Evolutionary conservation across 2,888 invertebrate genomes (phyloP).

Genomic region (Melanargia galathea): DNA sequence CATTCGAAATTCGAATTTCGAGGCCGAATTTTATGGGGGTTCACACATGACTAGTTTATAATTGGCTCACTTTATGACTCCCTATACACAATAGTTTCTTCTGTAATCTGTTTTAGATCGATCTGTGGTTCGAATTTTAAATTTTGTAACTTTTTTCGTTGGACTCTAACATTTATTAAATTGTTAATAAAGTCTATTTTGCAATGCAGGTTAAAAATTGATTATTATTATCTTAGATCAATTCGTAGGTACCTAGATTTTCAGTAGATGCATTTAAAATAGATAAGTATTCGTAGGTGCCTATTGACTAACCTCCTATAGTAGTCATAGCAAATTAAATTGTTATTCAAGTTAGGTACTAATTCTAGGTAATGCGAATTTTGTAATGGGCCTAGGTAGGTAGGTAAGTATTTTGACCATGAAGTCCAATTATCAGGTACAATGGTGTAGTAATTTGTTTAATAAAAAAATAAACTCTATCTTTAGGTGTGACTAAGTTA

Average conservation of each 20-base stretch:
- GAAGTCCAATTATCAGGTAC: too few species aligned
- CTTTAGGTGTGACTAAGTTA: too few species aligned
- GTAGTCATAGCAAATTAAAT: slow-evolving; percentile 48
- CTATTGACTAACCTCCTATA: slow-evolving; percentile 53
- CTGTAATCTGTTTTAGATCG: slow-evolving; percentile 54
- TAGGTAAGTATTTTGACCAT: too few species aligned
- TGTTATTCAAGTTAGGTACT: slow-evolving; percentile 4
- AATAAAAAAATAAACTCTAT: too few species aligned
- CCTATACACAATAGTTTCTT: slow-evolving; percentile 45
- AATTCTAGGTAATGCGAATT: not conserved
- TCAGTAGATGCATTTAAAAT: slow-evolving; percentile 45
- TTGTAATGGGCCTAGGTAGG: not conserved
- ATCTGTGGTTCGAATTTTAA: slow-evolving; percentile 48
- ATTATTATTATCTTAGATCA: slow-evolving; percentile 25
- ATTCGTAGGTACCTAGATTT: slow-evolving; percentile 39
- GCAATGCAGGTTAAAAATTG: not conserved
- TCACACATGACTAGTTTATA: slow-evolving; percentile 64
- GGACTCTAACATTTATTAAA: slow-evolving; percentile 24
- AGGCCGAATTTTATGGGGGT: slow-evolving; percentile 57
- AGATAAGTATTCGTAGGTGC: too few species aligned
- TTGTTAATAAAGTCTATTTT: slow-evolving; percentile 16
- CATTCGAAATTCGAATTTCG: slow-evolving; percentile 35
- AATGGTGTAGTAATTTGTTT: too few species aligned
- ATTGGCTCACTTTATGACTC: slow-evolving; percentile 55
- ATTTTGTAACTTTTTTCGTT: slow-evolving; percentile 2